Percentiles rank a stretch among this genome's conserved stretches.
Conservation (phyloP, 1,140 invertebrate genomes). For the Antheraea mylitta region DNA sequence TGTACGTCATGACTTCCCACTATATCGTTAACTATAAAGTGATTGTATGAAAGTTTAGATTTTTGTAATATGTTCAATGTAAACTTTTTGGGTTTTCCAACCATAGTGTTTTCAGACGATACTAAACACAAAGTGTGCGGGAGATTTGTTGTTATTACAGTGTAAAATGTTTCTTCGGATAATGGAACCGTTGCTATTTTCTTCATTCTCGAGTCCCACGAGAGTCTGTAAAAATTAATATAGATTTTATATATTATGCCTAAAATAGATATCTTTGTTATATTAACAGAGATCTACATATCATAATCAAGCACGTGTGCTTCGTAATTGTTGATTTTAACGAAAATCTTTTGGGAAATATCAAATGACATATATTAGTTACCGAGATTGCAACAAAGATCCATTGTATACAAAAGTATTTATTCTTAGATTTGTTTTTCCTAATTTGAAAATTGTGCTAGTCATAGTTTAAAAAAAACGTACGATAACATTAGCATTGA, state of each 20-base stretch:
- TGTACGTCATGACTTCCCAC: conserved; percentile 38
- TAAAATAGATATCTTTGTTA: too few relatives aligned
- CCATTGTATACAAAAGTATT: too few relatives aligned
- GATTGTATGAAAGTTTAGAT: conserved; percentile 19
- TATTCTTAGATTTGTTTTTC: too few relatives aligned
- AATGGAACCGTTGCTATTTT: conserved; percentile 25
- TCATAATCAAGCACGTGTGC: background rate
- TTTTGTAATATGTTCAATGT: conserved; percentile 17
- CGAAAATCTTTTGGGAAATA: too few relatives aligned
- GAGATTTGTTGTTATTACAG: conserved; percentile 19
- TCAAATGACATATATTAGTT: too few relatives aligned
- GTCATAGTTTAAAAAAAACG: too few relatives aligned
- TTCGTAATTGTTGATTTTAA: too few relatives aligned
- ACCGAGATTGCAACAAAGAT: too few relatives aligned
- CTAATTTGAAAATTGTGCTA: too few relatives aligned
- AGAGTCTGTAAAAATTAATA: conserved; percentile 31
- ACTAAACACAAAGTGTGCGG: conserved; percentile 27
- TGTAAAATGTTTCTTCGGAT: conserved; percentile 28
- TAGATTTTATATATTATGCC: background rate
- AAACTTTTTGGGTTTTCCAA: conserved; percentile 17
- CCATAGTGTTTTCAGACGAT: conserved; percentile 19
- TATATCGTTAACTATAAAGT: conserved; percentile 23
- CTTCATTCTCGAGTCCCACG: conserved; percentile 41
- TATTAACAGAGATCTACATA: too few relatives aligned
- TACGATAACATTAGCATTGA: too few relatives aligned